These are phyloP conservation scores for Dryas iulia DNA, from an alignment of 1,140 invertebrate genomes.

Conservation along the genomic window DNA sequence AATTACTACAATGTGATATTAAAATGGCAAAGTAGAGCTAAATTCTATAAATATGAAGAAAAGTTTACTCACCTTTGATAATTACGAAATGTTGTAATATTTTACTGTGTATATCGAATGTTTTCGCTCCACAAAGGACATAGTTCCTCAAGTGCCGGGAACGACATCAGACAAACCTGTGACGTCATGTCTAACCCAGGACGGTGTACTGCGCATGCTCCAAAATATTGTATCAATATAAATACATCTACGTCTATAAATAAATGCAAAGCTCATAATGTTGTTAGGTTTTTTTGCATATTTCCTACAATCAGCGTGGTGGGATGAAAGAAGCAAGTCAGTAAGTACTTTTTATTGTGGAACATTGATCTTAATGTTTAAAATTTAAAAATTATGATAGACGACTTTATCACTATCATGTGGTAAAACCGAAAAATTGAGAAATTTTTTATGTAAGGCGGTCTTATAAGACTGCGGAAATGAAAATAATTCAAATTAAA, in stretches of 20 bases:
- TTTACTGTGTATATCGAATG: background rate
- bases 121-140: background rate
- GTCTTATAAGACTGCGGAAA: too few species aligned
- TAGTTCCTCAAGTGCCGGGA: background rate
- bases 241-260: background rate
- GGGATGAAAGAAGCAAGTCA: too few species aligned
- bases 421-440: too few species aligned
- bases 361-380: too few species aligned
- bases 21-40: background rate
- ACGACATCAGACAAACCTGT: background rate
- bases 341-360: too few species aligned
- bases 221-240: conserved; percentile 4
- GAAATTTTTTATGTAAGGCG: too few species aligned
- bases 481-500: too few species aligned
- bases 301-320: too few species aligned
- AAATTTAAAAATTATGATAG: too few species aligned
- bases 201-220: conserved; percentile 9
- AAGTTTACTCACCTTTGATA: background rate
- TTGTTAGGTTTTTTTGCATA: background rate
- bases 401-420: too few species aligned
- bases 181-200: background rate
- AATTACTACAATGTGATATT: background rate
- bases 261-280: background rate
- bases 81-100: background rate
- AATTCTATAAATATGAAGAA: background rate